These are phyloP conservation scores for Zosterops pallidus DNA, from an alignment of 2,113 vertebrate genomes.

Conservation along the genomic window DNA sequence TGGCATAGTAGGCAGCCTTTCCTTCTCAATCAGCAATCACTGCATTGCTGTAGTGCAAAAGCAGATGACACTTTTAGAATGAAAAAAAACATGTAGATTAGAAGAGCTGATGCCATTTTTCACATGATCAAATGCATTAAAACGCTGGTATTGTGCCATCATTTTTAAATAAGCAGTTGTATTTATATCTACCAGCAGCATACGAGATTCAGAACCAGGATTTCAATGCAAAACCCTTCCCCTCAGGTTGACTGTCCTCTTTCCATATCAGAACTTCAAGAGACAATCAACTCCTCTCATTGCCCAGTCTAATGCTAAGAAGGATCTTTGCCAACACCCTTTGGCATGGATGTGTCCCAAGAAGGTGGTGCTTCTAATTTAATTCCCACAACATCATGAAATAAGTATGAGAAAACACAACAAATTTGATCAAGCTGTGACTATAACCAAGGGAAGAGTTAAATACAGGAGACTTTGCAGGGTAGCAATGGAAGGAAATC, in stretches of 20 bases:
- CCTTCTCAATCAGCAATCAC: background rate
- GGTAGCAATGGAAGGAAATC: background rate
- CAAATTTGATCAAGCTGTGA: background rate
- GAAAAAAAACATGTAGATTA: background rate
- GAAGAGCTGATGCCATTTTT: background rate
- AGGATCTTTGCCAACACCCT: background rate
- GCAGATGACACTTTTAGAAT: background rate
- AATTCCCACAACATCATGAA: background rate
- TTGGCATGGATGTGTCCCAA: background rate
- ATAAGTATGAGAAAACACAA: background rate
- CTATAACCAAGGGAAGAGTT: background rate
- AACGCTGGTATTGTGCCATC: background rate
- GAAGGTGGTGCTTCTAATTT: background rate
- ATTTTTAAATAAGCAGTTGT: background rate
- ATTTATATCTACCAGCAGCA: background rate
- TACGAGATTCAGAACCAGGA: background rate
- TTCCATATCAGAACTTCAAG: background rate
- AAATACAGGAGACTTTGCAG: background rate
- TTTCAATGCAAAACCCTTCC: background rate
- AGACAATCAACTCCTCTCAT: background rate
- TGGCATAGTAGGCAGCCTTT: background rate
- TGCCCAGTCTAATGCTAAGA: background rate
- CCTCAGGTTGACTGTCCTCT: background rate
- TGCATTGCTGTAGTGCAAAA: background rate
- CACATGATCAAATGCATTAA: background rate